A percentile compares a stretch with the other conserved stretches of the same genome.
Evolutionary conservation across 2,797 vertebrate species (phyloP).

Genomic region (Spatula clypeata): DNA sequence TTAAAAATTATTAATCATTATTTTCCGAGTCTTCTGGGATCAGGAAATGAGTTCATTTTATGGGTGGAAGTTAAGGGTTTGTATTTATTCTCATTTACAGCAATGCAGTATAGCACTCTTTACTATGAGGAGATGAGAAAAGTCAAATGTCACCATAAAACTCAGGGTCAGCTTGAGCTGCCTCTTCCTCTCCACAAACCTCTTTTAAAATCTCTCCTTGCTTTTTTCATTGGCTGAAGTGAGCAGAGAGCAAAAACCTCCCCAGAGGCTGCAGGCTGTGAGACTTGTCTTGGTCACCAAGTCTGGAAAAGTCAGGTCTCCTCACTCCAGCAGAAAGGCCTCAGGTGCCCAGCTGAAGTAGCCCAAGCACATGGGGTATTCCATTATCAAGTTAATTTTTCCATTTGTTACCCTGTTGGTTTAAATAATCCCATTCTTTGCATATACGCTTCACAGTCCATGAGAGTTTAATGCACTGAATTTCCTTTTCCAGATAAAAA

Average conservation of each 20-base stretch:
- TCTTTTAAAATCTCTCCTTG: background rate
- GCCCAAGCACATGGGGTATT: background rate
- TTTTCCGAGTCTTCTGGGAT: background rate
- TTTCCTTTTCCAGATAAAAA: background rate
- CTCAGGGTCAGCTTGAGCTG: background rate
- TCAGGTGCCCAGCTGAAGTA: background rate
- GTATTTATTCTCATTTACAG: background rate
- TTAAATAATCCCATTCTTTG: background rate
- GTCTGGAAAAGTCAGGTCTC: background rate
- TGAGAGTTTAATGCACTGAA: background rate
- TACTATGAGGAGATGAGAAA: background rate
- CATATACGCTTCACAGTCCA: rapidly evolving
- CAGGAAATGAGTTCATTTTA: background rate
- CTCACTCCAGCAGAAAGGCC: background rate
- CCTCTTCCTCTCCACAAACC: background rate
- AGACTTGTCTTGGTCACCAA: background rate
- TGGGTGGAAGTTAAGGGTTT: background rate
- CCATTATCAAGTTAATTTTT: background rate
- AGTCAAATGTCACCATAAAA: background rate
- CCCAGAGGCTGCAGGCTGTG: background rate
- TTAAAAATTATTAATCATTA: background rate
- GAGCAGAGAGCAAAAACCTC: background rate
- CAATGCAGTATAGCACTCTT: background rate
- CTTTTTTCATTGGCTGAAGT: background rate
- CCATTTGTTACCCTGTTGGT: background rate